Conservation (phyloP, 2,797 vertebrate species). For the Chiloscyllium punctatum region DNA sequence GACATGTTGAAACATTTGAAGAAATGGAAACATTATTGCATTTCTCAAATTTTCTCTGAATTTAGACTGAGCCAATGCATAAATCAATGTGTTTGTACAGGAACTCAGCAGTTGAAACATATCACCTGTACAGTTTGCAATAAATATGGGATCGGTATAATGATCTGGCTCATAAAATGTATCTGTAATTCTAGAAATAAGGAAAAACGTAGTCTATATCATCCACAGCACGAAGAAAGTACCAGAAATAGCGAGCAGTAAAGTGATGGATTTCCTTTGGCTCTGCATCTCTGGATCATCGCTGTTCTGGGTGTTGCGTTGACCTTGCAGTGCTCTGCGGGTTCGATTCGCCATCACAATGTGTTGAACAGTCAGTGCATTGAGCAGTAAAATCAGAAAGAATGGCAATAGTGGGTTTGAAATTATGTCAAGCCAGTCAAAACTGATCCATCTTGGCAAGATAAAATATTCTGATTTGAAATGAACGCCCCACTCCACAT, state of each 20-base stretch:
- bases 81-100: background rate
- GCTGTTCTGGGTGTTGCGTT: background rate
- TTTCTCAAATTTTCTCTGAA: background rate
- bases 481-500: too few relatives aligned
- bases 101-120: constrained; percentile 1
- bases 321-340: background rate
- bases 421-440: background rate
- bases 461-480: background rate
- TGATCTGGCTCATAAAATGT: background rate
- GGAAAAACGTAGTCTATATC: background rate
- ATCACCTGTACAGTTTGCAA: background rate
- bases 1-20: background rate
- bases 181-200: background rate
- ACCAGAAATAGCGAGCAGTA: background rate
- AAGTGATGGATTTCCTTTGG: background rate
- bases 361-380: background rate
- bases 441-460: background rate
- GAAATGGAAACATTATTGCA: background rate
- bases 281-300: too few relatives aligned
- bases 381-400: background rate
- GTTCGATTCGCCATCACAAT: background rate
- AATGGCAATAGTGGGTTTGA: background rate
- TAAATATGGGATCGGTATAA: background rate
- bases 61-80: background rate
- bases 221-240: background rate